Evolutionary conservation across 2,797 vertebrate species (phyloP), one percentile per base, ranked within the genome.

Genomic region (Sebastes dallii): DNA sequence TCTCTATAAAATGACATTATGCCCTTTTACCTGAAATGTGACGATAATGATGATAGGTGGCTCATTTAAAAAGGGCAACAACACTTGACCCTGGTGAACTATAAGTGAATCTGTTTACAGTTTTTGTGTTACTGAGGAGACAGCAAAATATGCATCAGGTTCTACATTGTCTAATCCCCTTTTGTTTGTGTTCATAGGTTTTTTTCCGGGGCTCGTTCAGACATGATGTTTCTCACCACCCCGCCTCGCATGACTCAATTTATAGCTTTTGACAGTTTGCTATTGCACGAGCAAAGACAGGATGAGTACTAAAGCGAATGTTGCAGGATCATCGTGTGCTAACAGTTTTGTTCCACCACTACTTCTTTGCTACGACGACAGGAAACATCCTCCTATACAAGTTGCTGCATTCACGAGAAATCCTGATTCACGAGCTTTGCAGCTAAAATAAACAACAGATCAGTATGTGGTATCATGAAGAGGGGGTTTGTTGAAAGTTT

Each of bases 201-300:
- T 29, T 27, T 58, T 54, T 42, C 36, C 3, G 2, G 30, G 71
- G 58, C 86, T 25, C 2, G 75, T 78, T 72, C 29, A 78, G 77
- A 86, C 90, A 25, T 8, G 78, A 83, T 24, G 32, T 10, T 72
- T 8, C 10, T 46, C 52, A 7, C 16, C 2, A 4, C 82, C 85
- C 62, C 88, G 72, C 82, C 79, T 89, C 79, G 24, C 80, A 77
- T 72, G 81, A 70, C 81, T 87, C 14, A 2, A 16, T 20, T 46
- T 39, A 18, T 6, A 78, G 64, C 46, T 25, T 11, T 18, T n/a
- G 27, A n/a, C 50, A n/a, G 59, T 68, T 60, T 61, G 39, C 22
- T 20, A 4, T 25, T 52, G 32, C 1, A 0, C 2, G 1, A 11
- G 24, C 9, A 6, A 10, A 42, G 18, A 66, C 30, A 58, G 25